A percentile compares a stretch with the other conserved stretches of the same genome.
These are phyloP conservation scores for Drosophila ficusphila DNA, from an alignment of 1,140 invertebrate genomes.

Conservation along the genomic window DNA sequence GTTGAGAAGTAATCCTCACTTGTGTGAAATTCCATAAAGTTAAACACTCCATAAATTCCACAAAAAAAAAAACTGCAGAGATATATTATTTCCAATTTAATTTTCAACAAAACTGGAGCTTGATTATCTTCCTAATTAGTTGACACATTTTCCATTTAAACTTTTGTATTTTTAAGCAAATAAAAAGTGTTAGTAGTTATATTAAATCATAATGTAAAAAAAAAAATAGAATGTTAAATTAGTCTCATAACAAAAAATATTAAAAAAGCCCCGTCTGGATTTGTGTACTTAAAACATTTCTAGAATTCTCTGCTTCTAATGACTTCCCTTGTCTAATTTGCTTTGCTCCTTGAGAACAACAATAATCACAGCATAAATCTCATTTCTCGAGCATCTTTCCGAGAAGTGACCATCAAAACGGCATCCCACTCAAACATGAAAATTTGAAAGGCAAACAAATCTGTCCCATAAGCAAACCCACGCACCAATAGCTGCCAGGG, in stretches of 20 bases:
- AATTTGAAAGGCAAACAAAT: constrained; percentile 48
- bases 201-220: too few relatives aligned
- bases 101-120: too few relatives aligned
- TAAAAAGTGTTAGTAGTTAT: too few relatives aligned
- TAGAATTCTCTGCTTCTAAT: neutral
- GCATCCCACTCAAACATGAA: constrained; percentile 9
- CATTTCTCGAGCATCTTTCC: constrained; percentile 12
- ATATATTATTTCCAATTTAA: too few relatives aligned
- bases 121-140: too few relatives aligned
- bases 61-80: too few relatives aligned
- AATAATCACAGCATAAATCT: constrained; percentile 23
- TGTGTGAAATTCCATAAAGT: too few relatives aligned
- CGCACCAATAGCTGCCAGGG: neutral
- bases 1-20: neutral
- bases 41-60: too few relatives aligned
- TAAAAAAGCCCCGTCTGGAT: neutral
- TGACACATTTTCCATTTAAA: too few relatives aligned
- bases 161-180: too few relatives aligned
- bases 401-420: constrained; percentile 35
- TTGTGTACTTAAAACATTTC: neutral
- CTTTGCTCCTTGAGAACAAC: neutral
- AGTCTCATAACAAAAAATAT: too few relatives aligned
- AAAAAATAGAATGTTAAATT: too few relatives aligned
- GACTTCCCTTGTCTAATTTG: neutral
- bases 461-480: constrained; percentile 38